Conservation (phyloP, 2,113 vertebrate genomes). For the Apteryx mantelli region DNA sequence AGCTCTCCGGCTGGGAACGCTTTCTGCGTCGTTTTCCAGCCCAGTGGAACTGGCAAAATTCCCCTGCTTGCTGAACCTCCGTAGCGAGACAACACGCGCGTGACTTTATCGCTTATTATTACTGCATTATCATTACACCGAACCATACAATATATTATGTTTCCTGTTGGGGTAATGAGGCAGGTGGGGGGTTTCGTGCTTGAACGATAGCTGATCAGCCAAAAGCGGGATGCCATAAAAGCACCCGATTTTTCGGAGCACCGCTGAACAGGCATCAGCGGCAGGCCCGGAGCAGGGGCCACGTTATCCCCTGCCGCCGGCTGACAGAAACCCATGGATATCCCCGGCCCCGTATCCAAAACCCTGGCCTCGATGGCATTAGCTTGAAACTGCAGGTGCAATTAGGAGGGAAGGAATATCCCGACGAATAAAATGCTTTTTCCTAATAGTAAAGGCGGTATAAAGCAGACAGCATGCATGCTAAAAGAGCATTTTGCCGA, state of each 20-base stretch:
- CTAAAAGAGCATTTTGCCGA: neutral
- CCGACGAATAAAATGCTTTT: neutral
- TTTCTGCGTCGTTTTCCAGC: too few relatives aligned
- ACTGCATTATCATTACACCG: too few relatives aligned
- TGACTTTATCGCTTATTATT: too few relatives aligned
- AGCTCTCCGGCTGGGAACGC: too few relatives aligned
- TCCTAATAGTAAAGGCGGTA: neutral
- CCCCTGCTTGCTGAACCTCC: too few relatives aligned
- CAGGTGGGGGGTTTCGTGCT: neutral
- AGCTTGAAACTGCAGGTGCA: neutral
- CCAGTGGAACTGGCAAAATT: too few relatives aligned
- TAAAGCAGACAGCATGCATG: neutral
- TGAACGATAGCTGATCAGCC: accelerated
- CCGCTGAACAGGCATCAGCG: accelerated
- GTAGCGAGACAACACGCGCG: neutral
- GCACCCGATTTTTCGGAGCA: neutral
- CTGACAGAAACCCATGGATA: too few relatives aligned
- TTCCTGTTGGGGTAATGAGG: neutral
- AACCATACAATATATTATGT: accelerated
- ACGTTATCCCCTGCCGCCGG: neutral
- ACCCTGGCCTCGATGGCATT: neutral
- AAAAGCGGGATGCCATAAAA: neutral
- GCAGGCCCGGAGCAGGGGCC: accelerated
- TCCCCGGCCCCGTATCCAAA: accelerated
- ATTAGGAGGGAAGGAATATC: neutral